Evolutionary conservation across 2,113 vertebrate genomes (phyloP), one percentile per base, ranked within the genome.

Genomic region (Suricata suricatta): DNA sequence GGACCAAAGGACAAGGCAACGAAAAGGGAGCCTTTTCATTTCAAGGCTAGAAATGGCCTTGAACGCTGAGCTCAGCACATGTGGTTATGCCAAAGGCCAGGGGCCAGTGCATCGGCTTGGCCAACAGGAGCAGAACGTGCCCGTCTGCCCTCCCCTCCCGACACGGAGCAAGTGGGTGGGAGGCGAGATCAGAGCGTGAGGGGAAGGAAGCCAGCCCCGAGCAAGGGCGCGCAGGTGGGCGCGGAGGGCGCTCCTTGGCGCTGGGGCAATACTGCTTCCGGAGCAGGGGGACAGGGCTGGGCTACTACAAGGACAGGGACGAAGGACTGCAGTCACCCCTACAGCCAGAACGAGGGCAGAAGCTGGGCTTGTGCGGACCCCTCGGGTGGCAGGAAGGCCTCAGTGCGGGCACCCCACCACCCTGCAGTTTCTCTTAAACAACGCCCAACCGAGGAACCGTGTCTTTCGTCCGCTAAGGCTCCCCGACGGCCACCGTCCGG

Each of bases 91-190:
- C 4, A n/a, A 76, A 44, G 33, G 27, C 7, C 7, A 69, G 60
- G 47, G 63, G 54, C 11, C 10, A 5, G 44, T 76, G 23, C 17
- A 2, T 4, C 12, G 0, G 12, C 8, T 0, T 60, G 38, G 92
- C 29, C n/a, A 52, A 27, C 3, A 3, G n/a, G 71, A 47, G 31
- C 3, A 21, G 68, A 27, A 85, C 9, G 29, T 29, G 25, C 12
- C 84, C 27, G 3, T 14, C 15, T 0, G 0, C 60, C 68, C 72
- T 66, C 64, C 60, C 68, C 72, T 66, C 64, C 15, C 8, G 27
- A 33, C 0, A 0, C 0, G 12, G 0, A 1, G 71, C 29, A 8
- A 27, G 76, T 0, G 27, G 52, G 5, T 2, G 21, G 41, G 33
- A 19, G 9, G 44, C 52, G 27, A 82, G 83, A 69, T 7, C 27